These are phyloP conservation scores for Choloepus didactylus DNA, from an alignment of 2,797 vertebrate genomes.

Conservation along the genomic window DNA sequence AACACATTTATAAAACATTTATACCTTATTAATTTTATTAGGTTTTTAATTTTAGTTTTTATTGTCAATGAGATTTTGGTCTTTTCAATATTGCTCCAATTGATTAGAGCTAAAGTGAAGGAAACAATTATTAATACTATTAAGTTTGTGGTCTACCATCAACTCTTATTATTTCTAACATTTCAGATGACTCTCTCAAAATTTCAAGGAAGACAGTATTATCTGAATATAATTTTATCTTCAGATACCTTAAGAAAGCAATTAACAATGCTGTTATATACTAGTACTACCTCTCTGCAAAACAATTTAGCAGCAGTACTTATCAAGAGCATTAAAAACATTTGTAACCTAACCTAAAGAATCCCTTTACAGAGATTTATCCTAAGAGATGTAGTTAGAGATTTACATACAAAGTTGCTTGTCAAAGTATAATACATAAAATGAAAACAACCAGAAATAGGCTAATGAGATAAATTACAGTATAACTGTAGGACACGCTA, in stretches of 20 bases:
- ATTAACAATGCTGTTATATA: background rate
- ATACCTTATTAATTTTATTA: slow-evolving; percentile 19
- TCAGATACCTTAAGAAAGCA: background rate
- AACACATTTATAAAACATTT: background rate
- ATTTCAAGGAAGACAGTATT: background rate
- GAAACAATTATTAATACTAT: slow-evolving; percentile 14
- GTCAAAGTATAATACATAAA: background rate
- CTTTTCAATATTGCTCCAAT: background rate
- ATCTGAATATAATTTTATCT: slow-evolving; percentile 55
- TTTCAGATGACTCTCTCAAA: slow-evolving; percentile 12
- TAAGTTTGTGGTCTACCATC: background rate
- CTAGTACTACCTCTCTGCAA: background rate
- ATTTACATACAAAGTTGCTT: slow-evolving; percentile 16
- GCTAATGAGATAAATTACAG: background rate
- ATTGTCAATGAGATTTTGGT: slow-evolving; percentile 17
- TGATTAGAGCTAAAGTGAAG: slow-evolving; percentile 41
- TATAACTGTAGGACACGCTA: background rate
- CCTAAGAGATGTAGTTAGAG: slow-evolving; percentile 18
- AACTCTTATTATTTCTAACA: slow-evolving; percentile 19
- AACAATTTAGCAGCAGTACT: slow-evolving; percentile 15
- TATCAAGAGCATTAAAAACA: slow-evolving; percentile 38
- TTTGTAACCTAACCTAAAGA: background rate
- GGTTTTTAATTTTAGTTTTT: background rate
- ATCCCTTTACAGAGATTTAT: background rate
- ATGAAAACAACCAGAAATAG: background rate